Percentiles rank a stretch among this genome's conserved stretches.
phyloP scores from a whole-genome alignment of 2,888 invertebrate genomes.

The Idaea dimidiata region DNA sequence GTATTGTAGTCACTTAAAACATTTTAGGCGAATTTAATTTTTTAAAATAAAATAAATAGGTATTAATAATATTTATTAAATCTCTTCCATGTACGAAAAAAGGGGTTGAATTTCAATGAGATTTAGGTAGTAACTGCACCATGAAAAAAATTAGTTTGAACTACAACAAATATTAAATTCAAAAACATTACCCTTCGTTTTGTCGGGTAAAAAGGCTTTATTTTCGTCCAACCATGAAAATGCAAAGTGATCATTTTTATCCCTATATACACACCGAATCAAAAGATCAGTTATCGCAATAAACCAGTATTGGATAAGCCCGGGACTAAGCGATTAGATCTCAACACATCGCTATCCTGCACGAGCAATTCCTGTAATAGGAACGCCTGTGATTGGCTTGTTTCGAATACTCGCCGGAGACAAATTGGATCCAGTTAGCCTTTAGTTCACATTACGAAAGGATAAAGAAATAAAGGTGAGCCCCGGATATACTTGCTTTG shows the following conservation, averaged over 20 bases:
- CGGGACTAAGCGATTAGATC: conserved; percentile 63
- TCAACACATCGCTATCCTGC: conserved; percentile 32
- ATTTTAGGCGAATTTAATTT: no score
- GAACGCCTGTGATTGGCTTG: conserved; percentile 67
- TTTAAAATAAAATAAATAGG: no score
- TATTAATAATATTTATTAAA: no score
- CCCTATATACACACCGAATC: conserved; percentile 28
- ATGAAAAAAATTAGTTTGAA: no score
- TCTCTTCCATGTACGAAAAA: no score
- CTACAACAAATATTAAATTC: no score
- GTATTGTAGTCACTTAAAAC: no score
- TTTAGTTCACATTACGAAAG: conserved; percentile 53
- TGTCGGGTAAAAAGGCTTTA: no score
- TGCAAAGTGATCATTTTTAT: conserved; percentile 8
- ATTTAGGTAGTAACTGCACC: no score
- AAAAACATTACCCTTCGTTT: no score
- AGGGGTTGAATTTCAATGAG: no score
- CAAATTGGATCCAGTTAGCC: conserved; percentile 73
- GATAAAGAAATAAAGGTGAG: conserved; percentile 37
- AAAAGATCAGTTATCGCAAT: conserved; percentile 54
- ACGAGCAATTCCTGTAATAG: conserved; percentile 58
- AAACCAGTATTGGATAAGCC: conserved; percentile 65
- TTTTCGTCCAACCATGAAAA: no score
- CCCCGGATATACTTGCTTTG: conserved; percentile 10
- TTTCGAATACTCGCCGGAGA: conserved; percentile 62